These are phyloP conservation scores for Leptestheria dahalacensis DNA, from an alignment of 1,140 invertebrate genomes.

Conservation along the genomic window DNA sequence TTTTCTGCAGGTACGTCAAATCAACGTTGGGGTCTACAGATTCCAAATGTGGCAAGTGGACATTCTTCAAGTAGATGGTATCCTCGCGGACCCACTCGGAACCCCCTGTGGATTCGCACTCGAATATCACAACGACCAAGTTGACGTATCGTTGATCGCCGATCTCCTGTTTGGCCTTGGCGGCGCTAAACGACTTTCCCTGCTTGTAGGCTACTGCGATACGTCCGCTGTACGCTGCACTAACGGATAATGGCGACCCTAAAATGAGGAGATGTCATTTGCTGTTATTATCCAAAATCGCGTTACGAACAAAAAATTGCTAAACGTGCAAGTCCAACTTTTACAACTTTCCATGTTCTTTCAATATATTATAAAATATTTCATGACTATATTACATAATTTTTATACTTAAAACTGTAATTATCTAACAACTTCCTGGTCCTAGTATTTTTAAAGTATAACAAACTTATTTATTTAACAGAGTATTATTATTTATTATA, in stretches of 20 bases:
- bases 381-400: too few species aligned
- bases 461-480: too few species aligned
- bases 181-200: slow-evolving; percentile 54
- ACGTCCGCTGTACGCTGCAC: slow-evolving; percentile 89
- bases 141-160: slow-evolving; percentile 72
- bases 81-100: slow-evolving; percentile 99
- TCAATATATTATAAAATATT: neutral
- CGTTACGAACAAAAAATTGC: too few species aligned
- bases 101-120: slow-evolving; percentile 94
- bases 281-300: too few species aligned
- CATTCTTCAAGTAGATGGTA: slow-evolving; percentile 77
- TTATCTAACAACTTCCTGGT: too few species aligned
- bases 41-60: slow-evolving; percentile 63
- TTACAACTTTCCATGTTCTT: neutral
- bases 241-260: slow-evolving; percentile 63
- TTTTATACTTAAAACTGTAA: too few species aligned
- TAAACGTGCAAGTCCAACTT: too few species aligned
- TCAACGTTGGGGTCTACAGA: slow-evolving; percentile 59
- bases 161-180: slow-evolving; percentile 45
- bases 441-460: too few species aligned
- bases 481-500: too few species aligned
- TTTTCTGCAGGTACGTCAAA: slow-evolving; percentile 65
- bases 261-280: slow-evolving; percentile 5
- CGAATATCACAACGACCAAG: slow-evolving; percentile 91
- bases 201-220: slow-evolving; percentile 90